These are phyloP conservation scores for Danio aesculapii DNA, from an alignment of 2,797 vertebrate species.

Conservation along the genomic window DNA sequence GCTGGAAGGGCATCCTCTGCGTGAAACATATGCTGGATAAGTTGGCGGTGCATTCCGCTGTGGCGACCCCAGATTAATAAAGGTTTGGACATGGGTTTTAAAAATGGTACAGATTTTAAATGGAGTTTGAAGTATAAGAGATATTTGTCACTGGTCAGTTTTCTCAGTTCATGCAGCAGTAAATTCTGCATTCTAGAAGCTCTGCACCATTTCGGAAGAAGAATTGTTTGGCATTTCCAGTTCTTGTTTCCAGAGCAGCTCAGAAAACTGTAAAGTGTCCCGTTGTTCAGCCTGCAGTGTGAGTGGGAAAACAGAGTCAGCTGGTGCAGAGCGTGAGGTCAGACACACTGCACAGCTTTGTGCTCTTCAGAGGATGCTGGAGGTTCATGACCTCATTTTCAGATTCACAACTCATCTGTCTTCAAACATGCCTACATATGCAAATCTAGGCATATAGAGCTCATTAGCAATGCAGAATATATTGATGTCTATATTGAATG, in stretches of 20 bases:
- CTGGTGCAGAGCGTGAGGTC: conserved; percentile 44
- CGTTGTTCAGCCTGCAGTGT: conserved; percentile 41
- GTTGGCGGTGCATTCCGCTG: too few relatives aligned
- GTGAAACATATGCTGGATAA: too few relatives aligned
- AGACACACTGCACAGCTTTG: conserved; percentile 57
- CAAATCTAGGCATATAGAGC: not conserved
- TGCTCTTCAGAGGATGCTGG: conserved; percentile 42
- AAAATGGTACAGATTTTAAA: too few relatives aligned
- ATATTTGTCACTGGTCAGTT: not conserved
- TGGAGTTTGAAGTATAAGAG: too few relatives aligned
- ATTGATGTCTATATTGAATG: not conserved
- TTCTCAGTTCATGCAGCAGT: not conserved
- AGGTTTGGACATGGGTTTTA: too few relatives aligned
- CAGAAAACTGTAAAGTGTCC: conserved; percentile 9
- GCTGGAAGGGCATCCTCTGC: too few relatives aligned
- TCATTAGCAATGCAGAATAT: not conserved
- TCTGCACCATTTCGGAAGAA: not conserved
- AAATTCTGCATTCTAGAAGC: not conserved
- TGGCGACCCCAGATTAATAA: too few relatives aligned
- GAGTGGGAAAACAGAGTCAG: conserved; percentile 53
- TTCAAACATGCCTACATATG: not conserved
- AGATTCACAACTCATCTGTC: conserved; percentile 21
- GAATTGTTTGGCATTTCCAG: conserved; percentile 17
- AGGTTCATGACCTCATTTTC: conserved; percentile 55
- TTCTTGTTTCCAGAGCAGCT: conserved; percentile 7